Conservation (phyloP, 1,140 invertebrate genomes). For the Diuraphis noxia region DNA sequence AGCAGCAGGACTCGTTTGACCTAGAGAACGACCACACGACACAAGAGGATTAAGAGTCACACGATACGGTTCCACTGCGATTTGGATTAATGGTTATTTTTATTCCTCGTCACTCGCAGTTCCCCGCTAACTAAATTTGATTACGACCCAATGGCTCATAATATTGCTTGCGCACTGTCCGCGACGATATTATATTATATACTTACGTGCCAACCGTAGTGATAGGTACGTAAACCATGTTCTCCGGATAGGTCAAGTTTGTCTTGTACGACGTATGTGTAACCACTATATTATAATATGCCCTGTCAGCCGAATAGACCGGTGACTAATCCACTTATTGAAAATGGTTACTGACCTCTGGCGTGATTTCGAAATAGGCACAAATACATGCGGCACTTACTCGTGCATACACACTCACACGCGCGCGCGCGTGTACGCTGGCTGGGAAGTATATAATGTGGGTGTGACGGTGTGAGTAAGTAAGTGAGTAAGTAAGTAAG, state of each 20-base stretch:
- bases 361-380: background rate
- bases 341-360: constrained; percentile 42
- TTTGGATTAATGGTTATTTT: background rate
- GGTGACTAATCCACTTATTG: constrained; percentile 40
- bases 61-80: background rate
- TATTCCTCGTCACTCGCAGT: background rate
- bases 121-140: background rate
- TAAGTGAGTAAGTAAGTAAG: too few species aligned
- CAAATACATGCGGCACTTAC: background rate
- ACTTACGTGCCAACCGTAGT: background rate
- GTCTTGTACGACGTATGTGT: background rate
- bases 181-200: too few species aligned
- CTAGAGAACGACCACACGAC: background rate
- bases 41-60: background rate
- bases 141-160: background rate
- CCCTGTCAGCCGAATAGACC: background rate
- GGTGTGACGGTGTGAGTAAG: too few species aligned
- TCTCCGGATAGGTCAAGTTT: constrained; percentile 4
- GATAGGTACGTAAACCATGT: background rate
- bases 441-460: background rate
- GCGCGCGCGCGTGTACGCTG: too few species aligned
- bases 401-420: too few species aligned
- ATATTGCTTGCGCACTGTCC: background rate
- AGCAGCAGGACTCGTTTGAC: background rate
- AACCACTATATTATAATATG: background rate